Percentiles rank a stretch among this genome's conserved stretches.
These are phyloP conservation scores for Scrobipalpa atriplicella DNA, from an alignment of 2,888 invertebrate genomes.

Conservation along the genomic window DNA sequence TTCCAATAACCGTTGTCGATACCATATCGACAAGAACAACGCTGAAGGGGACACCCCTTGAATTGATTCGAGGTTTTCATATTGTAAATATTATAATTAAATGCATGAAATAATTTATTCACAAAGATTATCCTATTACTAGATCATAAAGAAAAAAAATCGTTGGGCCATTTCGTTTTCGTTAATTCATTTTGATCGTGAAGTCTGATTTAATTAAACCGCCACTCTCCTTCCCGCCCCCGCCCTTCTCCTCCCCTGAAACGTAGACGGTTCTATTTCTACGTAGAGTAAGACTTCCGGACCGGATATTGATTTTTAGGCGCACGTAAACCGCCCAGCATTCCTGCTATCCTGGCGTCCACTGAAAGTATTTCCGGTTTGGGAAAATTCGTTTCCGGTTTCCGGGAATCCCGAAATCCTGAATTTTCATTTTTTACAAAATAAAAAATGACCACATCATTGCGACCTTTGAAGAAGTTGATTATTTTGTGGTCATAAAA, in stretches of 20 bases:
- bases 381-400: slow-evolving; percentile 42
- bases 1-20: slow-evolving; percentile 58
- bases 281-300: slow-evolving; percentile 35
- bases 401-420: slow-evolving; percentile 29
- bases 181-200: background rate
- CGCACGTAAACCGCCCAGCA: slow-evolving; percentile 34
- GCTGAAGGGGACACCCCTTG: slow-evolving; percentile 18
- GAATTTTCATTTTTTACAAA: background rate
- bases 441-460: background rate
- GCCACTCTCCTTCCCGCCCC: background rate
- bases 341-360: slow-evolving; percentile 54
- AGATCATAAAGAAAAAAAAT: too few species aligned
- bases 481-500: background rate
- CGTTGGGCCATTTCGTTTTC: background rate
- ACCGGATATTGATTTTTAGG: slow-evolving; percentile 57
- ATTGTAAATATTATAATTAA: too few species aligned
- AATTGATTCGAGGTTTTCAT: too few species aligned
- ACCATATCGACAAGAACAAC: slow-evolving; percentile 47
- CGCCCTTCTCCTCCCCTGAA: background rate
- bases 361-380: slow-evolving; percentile 61
- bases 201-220: background rate
- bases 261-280: background rate
- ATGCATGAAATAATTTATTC: background rate
- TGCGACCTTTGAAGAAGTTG: background rate
- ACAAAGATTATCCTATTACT: background rate